Evolutionary conservation across 2,888 invertebrate genomes (phyloP), one percentile per base, ranked within the genome.

Genomic region (Achlya flavicornis): DNA sequence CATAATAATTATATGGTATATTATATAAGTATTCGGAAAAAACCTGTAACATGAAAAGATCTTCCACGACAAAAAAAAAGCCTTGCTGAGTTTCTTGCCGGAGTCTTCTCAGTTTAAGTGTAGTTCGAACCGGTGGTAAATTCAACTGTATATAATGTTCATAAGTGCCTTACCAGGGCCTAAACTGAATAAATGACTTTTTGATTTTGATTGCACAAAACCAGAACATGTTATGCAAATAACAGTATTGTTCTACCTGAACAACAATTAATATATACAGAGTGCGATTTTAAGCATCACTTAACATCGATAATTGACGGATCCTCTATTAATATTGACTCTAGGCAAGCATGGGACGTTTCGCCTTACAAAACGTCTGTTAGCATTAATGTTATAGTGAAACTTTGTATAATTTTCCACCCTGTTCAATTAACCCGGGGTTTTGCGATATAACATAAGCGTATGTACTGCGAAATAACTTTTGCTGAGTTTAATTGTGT

Each of bases 241-340:
- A 53, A 53, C 10, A 53, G 10, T 16, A 53, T 19, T 19, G 10
- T 53, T 53, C 4, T 4, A 53, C 19, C 19, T 1, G 1, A 53
- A 53, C 35, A 73, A 76, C 71, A 72, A 83, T 26, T 26, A 26
- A 26, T 76, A 74, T 73, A 79, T 76, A 68, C 68, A 73, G 75
- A 83, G 82, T 79, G 74, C 84, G 81, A 90, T 89, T 90, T 89
- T 84, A 86, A 86, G 90, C 90, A 81, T 89, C 89, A 87, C 83
- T 89, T 85, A 85, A 86, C 91, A 89, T 82, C 72, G 89, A 85
- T 92, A 92, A 91, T 91, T 91, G 92, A 90, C 87, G 83, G 85
- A 78, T 84, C 89, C 90, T 90, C 75, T 87, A 87, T 87, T 90
- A 92, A 93, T 90, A 92, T 93, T 92, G 92, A 92, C 90, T 87